Evolutionary conservation across 2,797 vertebrate species (phyloP).

Genomic region (Ctenopoma multispine): DNA sequence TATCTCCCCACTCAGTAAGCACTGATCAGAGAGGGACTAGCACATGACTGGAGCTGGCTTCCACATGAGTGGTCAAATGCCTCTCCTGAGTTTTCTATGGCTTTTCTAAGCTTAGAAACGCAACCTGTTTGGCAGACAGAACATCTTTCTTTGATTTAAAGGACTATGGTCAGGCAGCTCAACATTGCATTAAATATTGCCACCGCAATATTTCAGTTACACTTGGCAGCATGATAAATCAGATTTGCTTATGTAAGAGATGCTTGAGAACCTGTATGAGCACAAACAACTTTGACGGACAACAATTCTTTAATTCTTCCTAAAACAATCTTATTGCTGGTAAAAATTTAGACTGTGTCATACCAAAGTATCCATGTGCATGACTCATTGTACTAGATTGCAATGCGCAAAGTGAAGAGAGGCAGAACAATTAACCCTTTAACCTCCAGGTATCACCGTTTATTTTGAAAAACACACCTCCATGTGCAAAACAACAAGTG

Average conservation of each 20-base stretch:
- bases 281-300: constrained; percentile 1
- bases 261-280: background rate
- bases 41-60: constrained; percentile 80
- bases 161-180: constrained; percentile 37
- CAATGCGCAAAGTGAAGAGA: constrained; percentile 16
- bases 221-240: constrained; percentile 36
- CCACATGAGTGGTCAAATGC: constrained; percentile 83
- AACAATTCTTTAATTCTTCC: background rate
- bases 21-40: constrained; percentile 69
- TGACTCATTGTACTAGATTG: constrained; percentile 13
- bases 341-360: background rate
- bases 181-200: constrained; percentile 41
- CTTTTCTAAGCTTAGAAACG: constrained; percentile 38
- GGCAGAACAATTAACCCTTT: background rate
- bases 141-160: constrained; percentile 61
- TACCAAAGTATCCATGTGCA: constrained; percentile 27
- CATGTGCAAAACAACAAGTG: background rate
- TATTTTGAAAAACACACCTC: background rate
- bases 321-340: background rate
- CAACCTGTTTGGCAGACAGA: constrained; percentile 57
- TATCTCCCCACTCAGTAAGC: constrained; percentile 65
- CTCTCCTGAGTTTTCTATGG: constrained; percentile 52
- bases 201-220: constrained; percentile 34
- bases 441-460: background rate
- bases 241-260: constrained; percentile 22